Base-by-base conservation (phyloP, 2,888 invertebrate species). In the Aspidapion aeneum region DNA sequence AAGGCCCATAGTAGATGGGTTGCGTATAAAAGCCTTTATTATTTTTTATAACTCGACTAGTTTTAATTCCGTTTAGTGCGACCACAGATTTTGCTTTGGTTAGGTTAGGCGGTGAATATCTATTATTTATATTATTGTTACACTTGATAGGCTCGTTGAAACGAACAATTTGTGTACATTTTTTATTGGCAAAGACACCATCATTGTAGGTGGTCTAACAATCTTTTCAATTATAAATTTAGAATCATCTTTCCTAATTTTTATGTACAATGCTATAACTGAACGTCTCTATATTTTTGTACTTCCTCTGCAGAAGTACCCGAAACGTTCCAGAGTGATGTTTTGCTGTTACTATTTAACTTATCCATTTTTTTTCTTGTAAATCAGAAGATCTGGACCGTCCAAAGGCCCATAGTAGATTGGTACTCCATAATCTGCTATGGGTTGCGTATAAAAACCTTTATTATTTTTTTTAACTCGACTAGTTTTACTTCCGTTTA, bases 251-350 rank as follows among this genome's bases (percentile, higher is more conserved):
- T n/a, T n/a, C n/a, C n/a, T n/a, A n/a, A n/a, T n/a, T n/a, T n/a
- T n/a, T n/a, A 48, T n/a, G 9, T 48, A 48, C 49, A 12, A 9
- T 48, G 49, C 58, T 57, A 81, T 58, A 81, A 73, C 21, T 79
- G 80, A 22, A 81, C 80, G 66, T 81, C 81, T 58, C 80, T 74
- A 68, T 81, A 81, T 66, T 80, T 80, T 62, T 80, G 79, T 58
- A 80, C 79, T 66, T 81, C 81, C 60, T 81, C 81, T 5, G 79
- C 78, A 0, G 81, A 81, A 7, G 77, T 76, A 61, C 78, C 78
- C 0, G 81, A 81, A 5, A 77, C 76, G 60, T 78, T 80, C 65
- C 79, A 79, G 60, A 79, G 69, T n/a, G 80, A 80, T 7, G 35
- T 35, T 12, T 35, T 35, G 68, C 78, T 80, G 64, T 76, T 78